Evolutionary conservation across 2,113 vertebrate species (phyloP).

Genomic region (Tautogolabrus adspersus): DNA sequence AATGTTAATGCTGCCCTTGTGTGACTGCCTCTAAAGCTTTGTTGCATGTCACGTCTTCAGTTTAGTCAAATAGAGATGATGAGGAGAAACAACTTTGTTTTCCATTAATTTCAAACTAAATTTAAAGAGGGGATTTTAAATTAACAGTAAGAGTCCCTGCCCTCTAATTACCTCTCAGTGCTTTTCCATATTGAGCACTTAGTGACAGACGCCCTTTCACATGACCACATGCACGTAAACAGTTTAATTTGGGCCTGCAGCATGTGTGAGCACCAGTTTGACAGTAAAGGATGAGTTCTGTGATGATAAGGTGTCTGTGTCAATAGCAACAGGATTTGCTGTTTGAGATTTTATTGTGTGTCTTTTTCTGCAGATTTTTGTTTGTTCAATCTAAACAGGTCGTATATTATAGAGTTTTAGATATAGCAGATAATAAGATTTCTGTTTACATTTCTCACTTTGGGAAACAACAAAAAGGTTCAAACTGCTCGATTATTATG

Average conservation of each 20-base stretch:
- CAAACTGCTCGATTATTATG: not conserved
- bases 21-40: constrained; percentile 30
- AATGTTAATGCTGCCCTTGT: constrained; percentile 43
- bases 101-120: constrained; percentile 44
- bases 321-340: not conserved
- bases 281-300: too few relatives aligned
- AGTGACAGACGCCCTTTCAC: constrained; percentile 11
- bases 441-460: not conserved
- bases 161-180: constrained; percentile 19
- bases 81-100: constrained; percentile 32
- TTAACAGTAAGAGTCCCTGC: constrained; percentile 9
- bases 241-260: not conserved
- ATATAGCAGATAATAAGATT: not conserved
- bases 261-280: not conserved
- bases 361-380: not conserved
- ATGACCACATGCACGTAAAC: constrained; percentile 7
- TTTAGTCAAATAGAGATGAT: constrained; percentile 42
- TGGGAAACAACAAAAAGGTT: too few relatives aligned
- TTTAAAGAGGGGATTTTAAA: constrained; percentile 27
- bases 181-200: constrained; percentile 12
- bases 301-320: too few relatives aligned
- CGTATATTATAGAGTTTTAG: too few relatives aligned
- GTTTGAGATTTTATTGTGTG: not conserved
- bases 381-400: too few relatives aligned
- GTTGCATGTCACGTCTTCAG: not conserved